phyloP scores from a whole-genome alignment of 1,140 invertebrate genomes.

The Galleria mellonella region DNA sequence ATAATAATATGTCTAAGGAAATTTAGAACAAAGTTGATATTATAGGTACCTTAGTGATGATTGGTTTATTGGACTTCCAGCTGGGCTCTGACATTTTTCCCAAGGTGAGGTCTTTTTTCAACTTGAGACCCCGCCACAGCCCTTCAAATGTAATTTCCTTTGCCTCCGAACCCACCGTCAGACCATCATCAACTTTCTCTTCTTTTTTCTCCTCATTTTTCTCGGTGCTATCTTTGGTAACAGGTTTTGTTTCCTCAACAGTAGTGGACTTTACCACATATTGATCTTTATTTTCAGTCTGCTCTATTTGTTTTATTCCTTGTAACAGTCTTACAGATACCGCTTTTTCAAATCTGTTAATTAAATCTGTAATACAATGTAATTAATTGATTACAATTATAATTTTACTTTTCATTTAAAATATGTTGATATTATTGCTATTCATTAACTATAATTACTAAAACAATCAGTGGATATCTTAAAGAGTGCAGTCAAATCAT shows the following conservation, averaged over 20 bases:
- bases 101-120: conserved; percentile 58
- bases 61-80: conserved; percentile 58
- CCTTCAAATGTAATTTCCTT: conserved; percentile 56
- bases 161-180: conserved; percentile 38
- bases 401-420: no score
- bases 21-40: no score
- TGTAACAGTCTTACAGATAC: conserved; percentile 27
- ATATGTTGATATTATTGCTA: no score
- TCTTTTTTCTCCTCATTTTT: conserved; percentile 25
- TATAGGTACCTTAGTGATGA: conserved; percentile 46
- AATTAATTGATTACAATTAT: no score
- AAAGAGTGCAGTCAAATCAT: no score
- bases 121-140: conserved; percentile 50
- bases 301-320: conserved; percentile 14
- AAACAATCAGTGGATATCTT: no score
- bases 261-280: conserved; percentile 32
- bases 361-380: conserved; percentile 35
- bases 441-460: no score
- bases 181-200: conserved; percentile 29
- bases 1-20: no score
- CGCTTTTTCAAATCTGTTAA: conserved; percentile 47
- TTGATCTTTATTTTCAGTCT: conserved; percentile 8
- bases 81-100: conserved; percentile 59
- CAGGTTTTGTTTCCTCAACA: conserved; percentile 27
- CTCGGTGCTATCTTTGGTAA: conserved; percentile 15